Percentiles rank a stretch among this genome's conserved stretches.
These are phyloP conservation scores for Itoplectis maculator DNA, from an alignment of 2,888 invertebrate genomes.

Conservation along the genomic window DNA sequence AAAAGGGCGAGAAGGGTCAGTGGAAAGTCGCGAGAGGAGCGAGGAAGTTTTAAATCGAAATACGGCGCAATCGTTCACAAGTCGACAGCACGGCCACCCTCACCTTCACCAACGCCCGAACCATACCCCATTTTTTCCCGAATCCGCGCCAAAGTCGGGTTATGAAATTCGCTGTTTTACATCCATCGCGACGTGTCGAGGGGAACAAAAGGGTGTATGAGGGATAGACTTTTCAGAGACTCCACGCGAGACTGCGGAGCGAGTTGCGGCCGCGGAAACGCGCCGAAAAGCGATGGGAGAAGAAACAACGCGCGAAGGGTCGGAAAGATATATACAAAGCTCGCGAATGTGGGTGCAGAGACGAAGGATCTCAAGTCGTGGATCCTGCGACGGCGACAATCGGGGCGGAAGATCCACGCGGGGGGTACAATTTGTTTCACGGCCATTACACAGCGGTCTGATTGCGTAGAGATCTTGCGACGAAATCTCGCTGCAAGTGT, in stretches of 20 bases:
- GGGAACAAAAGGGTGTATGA: neutral
- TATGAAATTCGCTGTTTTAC: neutral
- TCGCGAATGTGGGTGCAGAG: slow-evolving; percentile 45
- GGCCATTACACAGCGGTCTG: slow-evolving; percentile 7
- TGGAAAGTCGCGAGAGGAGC: neutral
- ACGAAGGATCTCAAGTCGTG: slow-evolving; percentile 41
- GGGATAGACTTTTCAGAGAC: neutral
- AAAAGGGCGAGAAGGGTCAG: neutral
- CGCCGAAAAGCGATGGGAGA: slow-evolving; percentile 4
- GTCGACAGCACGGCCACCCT: neutral
- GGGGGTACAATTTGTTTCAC: slow-evolving; percentile 37
- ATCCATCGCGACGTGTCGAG: neutral
- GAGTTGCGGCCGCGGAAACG: neutral
- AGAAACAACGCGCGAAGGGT: neutral
- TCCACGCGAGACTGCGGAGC: neutral
- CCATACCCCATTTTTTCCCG: neutral
- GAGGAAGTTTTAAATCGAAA: neutral
- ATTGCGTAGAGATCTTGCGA: slow-evolving; percentile 21
- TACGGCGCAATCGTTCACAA: neutral
- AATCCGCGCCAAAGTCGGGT: neutral
- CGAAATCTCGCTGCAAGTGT: slow-evolving; percentile 43
- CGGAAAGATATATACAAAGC: slow-evolving; percentile 13
- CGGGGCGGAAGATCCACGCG: slow-evolving; percentile 14
- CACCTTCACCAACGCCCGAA: too few species aligned
- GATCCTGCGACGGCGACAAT: slow-evolving; percentile 3